A percentile compares a stretch with the other conserved stretches of the same genome.
Conservation (phyloP, 2,113 vertebrate species). For the Lycaon pictus region DNA sequence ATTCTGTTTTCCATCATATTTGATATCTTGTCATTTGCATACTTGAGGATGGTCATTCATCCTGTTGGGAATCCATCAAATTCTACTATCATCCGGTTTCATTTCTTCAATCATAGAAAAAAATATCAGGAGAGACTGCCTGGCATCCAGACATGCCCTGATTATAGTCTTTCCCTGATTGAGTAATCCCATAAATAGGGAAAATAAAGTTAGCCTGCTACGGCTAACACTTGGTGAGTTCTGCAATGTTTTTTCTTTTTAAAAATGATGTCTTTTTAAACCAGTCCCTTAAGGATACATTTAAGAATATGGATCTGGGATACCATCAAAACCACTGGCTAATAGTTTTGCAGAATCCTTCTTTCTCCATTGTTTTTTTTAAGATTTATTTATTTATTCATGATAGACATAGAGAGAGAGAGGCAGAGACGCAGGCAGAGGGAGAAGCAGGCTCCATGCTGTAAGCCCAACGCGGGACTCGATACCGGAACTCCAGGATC, state of each 20-base stretch:
- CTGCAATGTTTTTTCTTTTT: background rate
- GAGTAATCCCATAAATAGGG: background rate
- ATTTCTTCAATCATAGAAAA: conserved; percentile 13
- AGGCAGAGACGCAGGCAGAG: too few relatives aligned
- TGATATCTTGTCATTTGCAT: conserved; percentile 20
- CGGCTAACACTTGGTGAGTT: background rate
- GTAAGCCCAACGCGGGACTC: too few relatives aligned
- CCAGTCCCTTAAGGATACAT: background rate
- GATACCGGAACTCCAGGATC: too few relatives aligned
- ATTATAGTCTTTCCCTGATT: conserved; percentile 7
- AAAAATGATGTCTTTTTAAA: conserved; percentile 9
- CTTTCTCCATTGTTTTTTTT: background rate
- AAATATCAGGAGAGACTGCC: background rate
- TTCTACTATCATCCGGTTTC: conserved; percentile 19
- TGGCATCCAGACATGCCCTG: background rate
- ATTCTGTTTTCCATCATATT: conserved; percentile 13
- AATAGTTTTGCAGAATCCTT: background rate
- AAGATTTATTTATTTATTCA: too few relatives aligned
- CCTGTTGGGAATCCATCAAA: background rate
- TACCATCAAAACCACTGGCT: background rate
- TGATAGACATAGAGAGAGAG: too few relatives aligned
- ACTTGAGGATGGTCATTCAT: background rate
- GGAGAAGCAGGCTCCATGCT: too few relatives aligned
- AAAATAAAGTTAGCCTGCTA: background rate
- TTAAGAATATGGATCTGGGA: background rate